Evolutionary conservation across 2,888 invertebrate genomes (phyloP), one percentile per base, ranked within the genome.

Genomic region (Mythimna lalbum): DNA sequence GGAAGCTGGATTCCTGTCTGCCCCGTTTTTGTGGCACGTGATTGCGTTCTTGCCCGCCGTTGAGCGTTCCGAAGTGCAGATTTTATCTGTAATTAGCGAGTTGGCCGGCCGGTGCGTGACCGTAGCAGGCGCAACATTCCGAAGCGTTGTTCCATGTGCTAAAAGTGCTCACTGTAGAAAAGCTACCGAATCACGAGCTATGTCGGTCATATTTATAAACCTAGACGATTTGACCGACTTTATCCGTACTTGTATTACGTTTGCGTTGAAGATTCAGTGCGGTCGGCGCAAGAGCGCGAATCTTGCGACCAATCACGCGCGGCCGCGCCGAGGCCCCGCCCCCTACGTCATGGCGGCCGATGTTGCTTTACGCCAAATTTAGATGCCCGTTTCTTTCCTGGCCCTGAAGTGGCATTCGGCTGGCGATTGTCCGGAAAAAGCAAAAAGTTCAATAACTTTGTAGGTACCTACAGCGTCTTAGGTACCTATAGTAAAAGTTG

Each of bases 331-430:
- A 76, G 83, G 92, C 94, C 89, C 92, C 95, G 93, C 94, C 95
- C 91, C 85, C 88, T 92, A 88, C 91, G 94, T 88, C 91, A 95
- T 95, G 95, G 94, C 95, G 91, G 95, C 93, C 90, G 85, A 89
- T 86, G 90, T 91, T 90, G 89, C 91, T 90, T 93, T 93, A 92
- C 89, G 92, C 93, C 95, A 94, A 94, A 95, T 93, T 95, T 94
- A 94, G 93, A 92, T 89, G 89, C 86, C 78, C 86, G 88, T 83
- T 88, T 90, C 90, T 90, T 90, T 90, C 87, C 88, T 85, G 84
- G 84, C 84, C 85, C 88, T 85, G 87, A 88, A 88, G 87, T 85
- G 71, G 76, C 76, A 65, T 68, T 80, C 64, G 80, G 49, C 55
- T 64, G 68, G 64, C 67, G 82, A 74, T 70, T 77, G 78, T 80